These are phyloP conservation scores for Dermolepida albohirtum DNA, from an alignment of 2,888 invertebrate species.

Conservation along the genomic window DNA sequence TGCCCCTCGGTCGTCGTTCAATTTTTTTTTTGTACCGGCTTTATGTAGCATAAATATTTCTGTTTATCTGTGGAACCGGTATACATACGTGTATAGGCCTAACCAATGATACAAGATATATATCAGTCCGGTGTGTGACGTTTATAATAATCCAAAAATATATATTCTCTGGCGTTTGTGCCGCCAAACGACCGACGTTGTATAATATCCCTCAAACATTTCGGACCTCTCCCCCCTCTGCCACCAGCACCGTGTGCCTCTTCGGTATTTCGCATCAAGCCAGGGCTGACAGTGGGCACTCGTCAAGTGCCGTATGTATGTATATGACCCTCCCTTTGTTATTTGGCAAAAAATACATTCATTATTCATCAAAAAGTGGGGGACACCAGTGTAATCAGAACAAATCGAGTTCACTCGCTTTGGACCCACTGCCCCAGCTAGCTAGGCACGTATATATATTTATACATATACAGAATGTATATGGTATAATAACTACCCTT, in stretches of 20 bases:
- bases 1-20: conserved; percentile 3
- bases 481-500: too few relatives aligned
- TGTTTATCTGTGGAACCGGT: conserved; percentile 44
- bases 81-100: conserved; percentile 10
- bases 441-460: background rate
- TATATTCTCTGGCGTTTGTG: conserved; percentile 49
- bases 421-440: conserved; percentile 58
- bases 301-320: conserved; percentile 51
- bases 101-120: conserved; percentile 56
- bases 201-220: conserved; percentile 5
- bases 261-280: too few relatives aligned
- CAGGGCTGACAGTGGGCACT: conserved; percentile 55
- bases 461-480: background rate
- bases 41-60: conserved; percentile 44
- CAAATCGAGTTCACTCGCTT: conserved; percentile 57
- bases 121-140: conserved; percentile 58
- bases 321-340: conserved; percentile 58
- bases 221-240: background rate
- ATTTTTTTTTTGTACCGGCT: conserved; percentile 38
- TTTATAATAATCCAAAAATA: conserved; percentile 62
- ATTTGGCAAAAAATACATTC: conserved; percentile 60
- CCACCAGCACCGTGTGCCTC: conserved; percentile 23
- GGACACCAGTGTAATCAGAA: conserved; percentile 60
- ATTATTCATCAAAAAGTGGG: conserved; percentile 61
- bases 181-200: background rate